phyloP scores from a whole-genome alignment of 2,113 vertebrate genomes.

The Corythornis cristatus region DNA sequence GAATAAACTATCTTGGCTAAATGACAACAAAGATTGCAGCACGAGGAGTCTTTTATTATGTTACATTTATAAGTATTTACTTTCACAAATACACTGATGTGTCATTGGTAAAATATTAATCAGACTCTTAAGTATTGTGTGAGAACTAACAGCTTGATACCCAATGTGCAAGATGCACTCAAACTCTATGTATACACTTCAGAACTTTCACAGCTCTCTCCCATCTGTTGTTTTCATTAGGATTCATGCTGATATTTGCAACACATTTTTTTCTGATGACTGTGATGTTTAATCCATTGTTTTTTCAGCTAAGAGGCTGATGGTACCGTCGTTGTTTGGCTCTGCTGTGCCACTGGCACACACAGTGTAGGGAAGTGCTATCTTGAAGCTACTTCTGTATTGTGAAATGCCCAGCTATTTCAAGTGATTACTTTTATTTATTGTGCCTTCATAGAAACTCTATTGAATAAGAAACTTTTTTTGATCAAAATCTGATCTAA shows the following conservation, averaged over 20 bases:
- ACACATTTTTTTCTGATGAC: not conserved
- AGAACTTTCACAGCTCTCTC: not conserved
- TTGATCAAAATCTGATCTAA: not conserved
- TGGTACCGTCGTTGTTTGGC: accelerated
- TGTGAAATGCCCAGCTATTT: not conserved
- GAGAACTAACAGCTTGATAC: not conserved
- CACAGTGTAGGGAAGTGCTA: accelerated
- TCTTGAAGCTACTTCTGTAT: not conserved
- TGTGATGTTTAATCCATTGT: not conserved
- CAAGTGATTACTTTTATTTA: not conserved
- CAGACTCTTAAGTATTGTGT: not conserved
- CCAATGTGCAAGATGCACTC: not conserved
- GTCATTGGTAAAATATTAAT: not conserved
- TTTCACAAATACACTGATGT: not conserved
- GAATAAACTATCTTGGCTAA: not conserved
- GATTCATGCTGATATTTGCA: not conserved
- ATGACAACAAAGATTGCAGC: not conserved
- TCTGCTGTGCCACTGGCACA: not conserved
- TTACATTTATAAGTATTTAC: conserved; percentile 22
- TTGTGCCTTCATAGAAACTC: not conserved
- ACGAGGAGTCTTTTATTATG: not conserved
- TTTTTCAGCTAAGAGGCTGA: not conserved
- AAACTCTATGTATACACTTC: not conserved
- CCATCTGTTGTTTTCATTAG: not conserved
- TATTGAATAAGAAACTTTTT: not conserved